A percentile compares a stretch with the other conserved stretches of the same genome.
These are phyloP conservation scores for Schizothorax lantsangensis DNA, from an alignment of 2,797 vertebrate species.

Conservation along the genomic window DNA sequence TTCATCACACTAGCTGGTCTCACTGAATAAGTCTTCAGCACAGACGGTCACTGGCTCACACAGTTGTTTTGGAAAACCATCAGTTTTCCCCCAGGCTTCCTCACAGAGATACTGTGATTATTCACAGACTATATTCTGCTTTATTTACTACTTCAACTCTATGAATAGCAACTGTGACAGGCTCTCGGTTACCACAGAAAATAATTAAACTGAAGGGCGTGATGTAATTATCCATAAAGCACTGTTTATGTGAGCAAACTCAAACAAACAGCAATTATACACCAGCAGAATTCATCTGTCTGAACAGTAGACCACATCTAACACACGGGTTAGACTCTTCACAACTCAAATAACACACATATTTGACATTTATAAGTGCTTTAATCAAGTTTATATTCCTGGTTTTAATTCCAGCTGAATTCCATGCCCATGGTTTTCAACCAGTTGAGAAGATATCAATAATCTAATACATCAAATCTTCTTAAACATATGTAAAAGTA, in stretches of 20 bases:
- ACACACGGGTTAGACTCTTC: background rate
- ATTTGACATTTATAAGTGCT: background rate
- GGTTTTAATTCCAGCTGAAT: background rate
- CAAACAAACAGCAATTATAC: background rate
- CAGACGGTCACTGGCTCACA: background rate
- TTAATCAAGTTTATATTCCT: background rate
- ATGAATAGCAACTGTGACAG: background rate
- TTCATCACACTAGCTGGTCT: too few species aligned
- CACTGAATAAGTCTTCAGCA: background rate
- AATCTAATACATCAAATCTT: background rate
- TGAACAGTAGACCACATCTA: background rate
- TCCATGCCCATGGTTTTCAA: background rate
- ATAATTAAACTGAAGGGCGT: background rate
- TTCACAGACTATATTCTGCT: background rate
- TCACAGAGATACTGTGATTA: background rate
- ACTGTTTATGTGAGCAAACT: background rate
- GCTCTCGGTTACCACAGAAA: background rate
- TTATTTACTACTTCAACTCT: background rate
- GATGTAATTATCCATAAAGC: background rate
- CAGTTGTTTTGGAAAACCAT: background rate
- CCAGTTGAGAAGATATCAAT: background rate
- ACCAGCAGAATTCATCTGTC: background rate
- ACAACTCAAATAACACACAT: background rate
- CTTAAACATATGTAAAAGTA: background rate
- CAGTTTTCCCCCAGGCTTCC: background rate